Base-by-base conservation (phyloP, 2,797 vertebrate genomes). In the Sylvilagus floridanus region DNA sequence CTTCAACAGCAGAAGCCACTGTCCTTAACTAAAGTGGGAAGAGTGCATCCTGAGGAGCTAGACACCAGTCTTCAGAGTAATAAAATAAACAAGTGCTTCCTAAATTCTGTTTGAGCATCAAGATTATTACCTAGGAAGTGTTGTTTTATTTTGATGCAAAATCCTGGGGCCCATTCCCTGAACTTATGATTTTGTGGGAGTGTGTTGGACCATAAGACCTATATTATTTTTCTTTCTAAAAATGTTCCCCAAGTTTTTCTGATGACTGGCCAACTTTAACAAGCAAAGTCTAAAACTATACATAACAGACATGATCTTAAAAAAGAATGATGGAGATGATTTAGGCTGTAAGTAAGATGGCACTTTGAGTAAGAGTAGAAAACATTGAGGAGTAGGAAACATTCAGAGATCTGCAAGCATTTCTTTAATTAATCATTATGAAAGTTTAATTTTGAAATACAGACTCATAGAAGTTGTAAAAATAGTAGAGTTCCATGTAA, bases 391-490 rank as follows among this genome's bases (percentile, higher is more conserved):
- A 91, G 17, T 73, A 83, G 24, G 77, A 82, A 68, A 68, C 28
- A 69, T 83, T 57, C 73, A 52, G 52, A 78, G 83, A 85, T 84
- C 28, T 30, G 16, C 28, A 32, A 16, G 26, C 30, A 66, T 19
- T 6, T 30, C 16, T 79, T 84, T 52, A 50, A 62, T 13, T 57
- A 42, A 71, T 7, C 35, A 86, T 35, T 82, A 75, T 17, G 60
- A 63, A 93, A 66, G 4, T 66, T 84, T 83, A 77, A 78, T 54
- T 83, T 47, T 86, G 24, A 91, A 92, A 83, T 22, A 81, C 0
- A 78, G 24, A 66, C 30, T 86, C 35, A 93, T 2, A 76, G 47
- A 37, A 90, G 22, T 77, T 86, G 4, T 52, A 81, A 96, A 92
- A 81, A 84, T 54, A 91, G 26, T 24, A 87, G 10, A 42, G 32